Conservation (phyloP, 2,888 invertebrate genomes). For the Trimorus sp. region DNA sequence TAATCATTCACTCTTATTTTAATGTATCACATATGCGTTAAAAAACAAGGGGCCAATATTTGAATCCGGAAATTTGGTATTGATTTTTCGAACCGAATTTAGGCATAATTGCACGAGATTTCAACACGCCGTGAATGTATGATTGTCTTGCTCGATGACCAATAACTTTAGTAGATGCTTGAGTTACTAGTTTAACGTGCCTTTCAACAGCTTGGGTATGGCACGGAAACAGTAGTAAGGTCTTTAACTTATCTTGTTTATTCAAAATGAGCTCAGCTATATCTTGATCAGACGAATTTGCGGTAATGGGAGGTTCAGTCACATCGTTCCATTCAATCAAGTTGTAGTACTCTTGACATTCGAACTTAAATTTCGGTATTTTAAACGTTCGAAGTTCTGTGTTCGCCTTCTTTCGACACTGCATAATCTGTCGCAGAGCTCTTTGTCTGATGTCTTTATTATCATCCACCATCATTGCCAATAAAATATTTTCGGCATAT, state of each 20-base stretch:
- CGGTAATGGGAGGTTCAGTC: not conserved
- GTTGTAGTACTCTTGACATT: not conserved
- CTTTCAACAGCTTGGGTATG: too few species aligned
- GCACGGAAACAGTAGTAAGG: not conserved
- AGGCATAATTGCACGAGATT: not conserved
- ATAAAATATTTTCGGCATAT: slow-evolving; percentile 20
- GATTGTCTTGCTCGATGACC: not conserved
- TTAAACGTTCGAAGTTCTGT: not conserved
- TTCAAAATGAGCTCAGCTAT: not conserved
- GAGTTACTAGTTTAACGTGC: slow-evolving; percentile 7
- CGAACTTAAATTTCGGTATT: slow-evolving; percentile 1
- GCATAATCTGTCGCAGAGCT: slow-evolving; percentile 8
- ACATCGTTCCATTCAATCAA: not conserved
- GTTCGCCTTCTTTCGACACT: not conserved
- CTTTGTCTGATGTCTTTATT: slow-evolving; percentile 6
- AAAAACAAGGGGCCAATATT: too few species aligned
- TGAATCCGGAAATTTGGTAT: too few species aligned
- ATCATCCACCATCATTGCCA: slow-evolving; percentile 22
- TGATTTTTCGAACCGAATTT: not conserved
- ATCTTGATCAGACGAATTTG: not conserved
- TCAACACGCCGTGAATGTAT: not conserved
- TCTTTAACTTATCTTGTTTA: not conserved
- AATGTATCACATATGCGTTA: too few species aligned
- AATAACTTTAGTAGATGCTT: slow-evolving; percentile 12
- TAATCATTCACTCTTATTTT: too few species aligned